Conservation (phyloP, 2,113 vertebrate species). For the Panthera uncia region DNA sequence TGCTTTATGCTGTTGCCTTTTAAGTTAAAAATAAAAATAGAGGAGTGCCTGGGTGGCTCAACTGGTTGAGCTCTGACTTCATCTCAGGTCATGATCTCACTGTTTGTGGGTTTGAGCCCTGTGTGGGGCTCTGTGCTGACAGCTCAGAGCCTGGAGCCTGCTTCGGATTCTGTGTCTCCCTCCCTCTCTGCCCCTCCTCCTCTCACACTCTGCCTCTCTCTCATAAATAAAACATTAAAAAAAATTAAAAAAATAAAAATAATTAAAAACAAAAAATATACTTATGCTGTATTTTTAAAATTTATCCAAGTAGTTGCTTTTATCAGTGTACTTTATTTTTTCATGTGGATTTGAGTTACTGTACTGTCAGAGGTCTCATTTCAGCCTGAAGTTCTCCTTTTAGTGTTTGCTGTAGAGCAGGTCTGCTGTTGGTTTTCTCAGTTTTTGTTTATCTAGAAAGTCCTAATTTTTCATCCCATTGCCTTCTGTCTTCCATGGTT, state of each 20-base stretch:
- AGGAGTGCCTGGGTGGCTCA: too few species aligned
- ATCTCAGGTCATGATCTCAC: too few species aligned
- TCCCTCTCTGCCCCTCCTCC: too few species aligned
- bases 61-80: too few species aligned
- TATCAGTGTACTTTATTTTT: not conserved
- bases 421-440: not conserved
- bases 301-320: not conserved
- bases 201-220: too few species aligned
- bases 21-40: slow-evolving; percentile 28
- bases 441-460: not conserved
- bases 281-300: not conserved
- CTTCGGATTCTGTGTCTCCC: too few species aligned
- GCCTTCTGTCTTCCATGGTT: not conserved
- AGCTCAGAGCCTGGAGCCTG: too few species aligned
- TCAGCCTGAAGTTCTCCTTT: not conserved
- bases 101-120: too few species aligned
- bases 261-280: not conserved
- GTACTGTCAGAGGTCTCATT: not conserved
- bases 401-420: not conserved
- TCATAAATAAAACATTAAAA: too few species aligned
- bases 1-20: not conserved
- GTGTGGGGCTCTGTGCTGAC: too few species aligned
- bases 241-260: not conserved
- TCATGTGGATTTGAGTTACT: not conserved
- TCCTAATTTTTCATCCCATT: not conserved